Base-by-base conservation (phyloP, 2,888 invertebrate genomes). In the Morinoia aosen region DNA sequence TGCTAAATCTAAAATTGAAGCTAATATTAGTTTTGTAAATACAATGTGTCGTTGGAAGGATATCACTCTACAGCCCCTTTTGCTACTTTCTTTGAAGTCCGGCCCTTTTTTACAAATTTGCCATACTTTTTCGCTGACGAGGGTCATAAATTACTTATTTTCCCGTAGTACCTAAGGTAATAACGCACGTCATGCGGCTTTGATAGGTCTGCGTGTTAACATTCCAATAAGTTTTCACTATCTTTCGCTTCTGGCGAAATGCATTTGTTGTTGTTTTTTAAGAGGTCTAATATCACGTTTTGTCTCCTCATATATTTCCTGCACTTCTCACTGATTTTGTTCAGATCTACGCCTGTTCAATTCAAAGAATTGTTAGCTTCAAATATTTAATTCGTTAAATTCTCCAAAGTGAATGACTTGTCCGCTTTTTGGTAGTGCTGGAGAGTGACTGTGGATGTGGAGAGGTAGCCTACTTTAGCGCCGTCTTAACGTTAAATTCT, bases 181-280 rank as follows among this genome's bases (percentile, higher is more conserved):
- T 33, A 39, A 40, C 40, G 19, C 90, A 90, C 10, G 76, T 48
- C 40, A 39, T 90, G 90, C 90, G 33, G 48, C 48, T 90, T 10
- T 90, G 90, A 90, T 90, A 40, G 90, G 90, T 90, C 40, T 90
- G 90, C 90, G 48, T 90, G 33, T 90, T 40, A 40, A 90, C 90
- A 90, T 90, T 90, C 90, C 90, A 90, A 33, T 16, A 76, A 61
- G 19, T 76, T 76, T 76, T 76, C 33, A 33, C 76, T 76, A 76
- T 33, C 76, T 19, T 76, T 76, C 33, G 76, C 25, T 76, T 33
- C 25, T 76, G 33, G 25, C 76, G 76, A 76, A 76, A 76, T 76
- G 33, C 25, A 10, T 76, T 76, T 76, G 76, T 76, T 76, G 76
- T 76, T 76, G 76, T 76, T 76, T 48, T 48, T 61, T 76, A 33